These are phyloP conservation scores for Tachina lurida DNA, from an alignment of 2,888 invertebrate genomes.

Conservation along the genomic window DNA sequence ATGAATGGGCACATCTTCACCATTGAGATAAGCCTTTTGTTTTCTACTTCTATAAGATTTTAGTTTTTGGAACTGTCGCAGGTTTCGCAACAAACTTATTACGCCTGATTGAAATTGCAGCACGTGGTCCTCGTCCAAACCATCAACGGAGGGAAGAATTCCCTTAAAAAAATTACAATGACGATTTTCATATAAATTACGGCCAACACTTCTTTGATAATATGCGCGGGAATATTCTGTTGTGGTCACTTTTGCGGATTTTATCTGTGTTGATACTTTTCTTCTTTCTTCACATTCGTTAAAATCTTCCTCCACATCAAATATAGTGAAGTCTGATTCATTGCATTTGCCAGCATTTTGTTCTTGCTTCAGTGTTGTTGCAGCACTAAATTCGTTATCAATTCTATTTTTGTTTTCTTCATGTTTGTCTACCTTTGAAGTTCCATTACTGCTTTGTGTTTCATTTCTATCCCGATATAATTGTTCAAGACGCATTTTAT, in stretches of 20 bases:
- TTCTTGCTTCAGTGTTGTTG: slow-evolving; percentile 24
- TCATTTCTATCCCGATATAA: slow-evolving; percentile 27
- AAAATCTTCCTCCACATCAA: background rate
- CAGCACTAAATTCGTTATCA: background rate
- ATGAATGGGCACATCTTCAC: background rate
- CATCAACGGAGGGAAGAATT: slow-evolving; percentile 46
- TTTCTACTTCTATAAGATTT: background rate
- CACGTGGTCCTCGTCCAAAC: slow-evolving; percentile 58
- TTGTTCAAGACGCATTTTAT: slow-evolving; percentile 28
- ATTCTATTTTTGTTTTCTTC: background rate
- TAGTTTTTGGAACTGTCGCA: slow-evolving; percentile 49
- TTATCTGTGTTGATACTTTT: background rate
- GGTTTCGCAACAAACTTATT: slow-evolving; percentile 48
- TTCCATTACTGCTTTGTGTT: background rate
- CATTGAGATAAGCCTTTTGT: background rate
- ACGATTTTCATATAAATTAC: slow-evolving; percentile 45
- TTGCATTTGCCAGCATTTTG: background rate
- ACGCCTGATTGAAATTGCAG: slow-evolving; percentile 56
- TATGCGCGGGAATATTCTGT: background rate
- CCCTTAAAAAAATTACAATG: slow-evolving; percentile 62
- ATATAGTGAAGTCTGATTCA: background rate
- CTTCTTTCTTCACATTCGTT: background rate
- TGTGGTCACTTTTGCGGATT: background rate
- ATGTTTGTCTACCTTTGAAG: background rate
- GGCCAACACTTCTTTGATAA: background rate